These are phyloP conservation scores for Pectinophora gossypiella DNA, from an alignment of 1,140 invertebrate species.

Conservation along the genomic window DNA sequence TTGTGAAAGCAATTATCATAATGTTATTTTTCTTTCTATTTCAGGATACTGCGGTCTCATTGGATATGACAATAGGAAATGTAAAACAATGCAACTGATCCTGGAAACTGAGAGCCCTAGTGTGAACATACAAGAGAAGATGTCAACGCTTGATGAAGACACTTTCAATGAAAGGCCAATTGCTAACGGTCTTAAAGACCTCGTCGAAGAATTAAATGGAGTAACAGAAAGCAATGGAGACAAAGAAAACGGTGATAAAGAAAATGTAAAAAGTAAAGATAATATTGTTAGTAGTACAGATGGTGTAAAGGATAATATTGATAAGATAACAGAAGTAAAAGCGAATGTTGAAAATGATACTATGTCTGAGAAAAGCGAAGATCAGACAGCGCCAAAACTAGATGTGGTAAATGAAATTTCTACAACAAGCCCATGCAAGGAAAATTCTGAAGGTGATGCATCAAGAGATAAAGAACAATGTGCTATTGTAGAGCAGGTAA, in stretches of 20 bases:
- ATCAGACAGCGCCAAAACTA: no score
- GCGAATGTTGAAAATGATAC: no score
- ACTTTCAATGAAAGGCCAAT: slow-evolving; percentile 31
- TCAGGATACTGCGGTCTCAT: slow-evolving; percentile 20
- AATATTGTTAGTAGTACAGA: neutral
- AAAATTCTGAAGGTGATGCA: no score
- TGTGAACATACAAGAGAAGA: slow-evolving; percentile 40
- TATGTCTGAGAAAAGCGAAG: no score
- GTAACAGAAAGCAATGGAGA: neutral
- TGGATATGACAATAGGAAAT: slow-evolving; percentile 30
- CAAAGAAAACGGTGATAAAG: slow-evolving; percentile 4
- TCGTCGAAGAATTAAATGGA: slow-evolving; percentile 18
- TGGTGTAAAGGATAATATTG: neutral
- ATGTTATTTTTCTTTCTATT: slow-evolving; percentile 22
- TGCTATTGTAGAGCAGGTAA: no score
- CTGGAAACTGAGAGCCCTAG: slow-evolving; percentile 37
- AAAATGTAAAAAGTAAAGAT: neutral
- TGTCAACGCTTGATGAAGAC: slow-evolving; percentile 41
- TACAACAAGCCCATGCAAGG: no score
- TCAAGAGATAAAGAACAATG: no score
- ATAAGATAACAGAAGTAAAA: no score
- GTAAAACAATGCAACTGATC: slow-evolving; percentile 66
- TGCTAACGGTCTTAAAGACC: slow-evolving; percentile 21
- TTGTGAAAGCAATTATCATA: no score
- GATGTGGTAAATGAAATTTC: no score